Conservation (phyloP, 2,888 invertebrate genomes). For the Erebia ligea region DNA sequence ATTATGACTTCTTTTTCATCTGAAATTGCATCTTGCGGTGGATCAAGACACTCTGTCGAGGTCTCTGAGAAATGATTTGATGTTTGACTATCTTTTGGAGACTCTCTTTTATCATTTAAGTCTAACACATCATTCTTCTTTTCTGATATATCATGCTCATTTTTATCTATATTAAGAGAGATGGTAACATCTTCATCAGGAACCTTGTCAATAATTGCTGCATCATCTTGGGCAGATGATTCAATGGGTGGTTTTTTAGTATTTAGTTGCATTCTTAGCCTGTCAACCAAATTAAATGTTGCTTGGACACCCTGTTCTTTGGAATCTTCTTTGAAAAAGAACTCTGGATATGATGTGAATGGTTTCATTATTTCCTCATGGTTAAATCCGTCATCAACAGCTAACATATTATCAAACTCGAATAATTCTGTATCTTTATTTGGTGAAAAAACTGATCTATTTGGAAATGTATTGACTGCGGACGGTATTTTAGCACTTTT, state of each 20-base stretch:
- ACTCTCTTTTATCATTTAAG: conserved; percentile 44
- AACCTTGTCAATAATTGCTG: conserved; percentile 52
- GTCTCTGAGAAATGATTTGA: conserved; percentile 51
- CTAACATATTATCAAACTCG: conserved; percentile 84
- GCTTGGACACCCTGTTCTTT: conserved; percentile 92
- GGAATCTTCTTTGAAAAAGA: conserved; percentile 89
- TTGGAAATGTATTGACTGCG: conserved; percentile 69
- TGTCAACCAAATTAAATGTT: conserved; percentile 92
- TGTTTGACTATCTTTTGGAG: conserved; percentile 48
- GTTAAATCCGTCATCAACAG: conserved; percentile 86
- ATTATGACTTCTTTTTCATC: conserved; percentile 49
- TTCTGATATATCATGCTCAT: conserved; percentile 53
- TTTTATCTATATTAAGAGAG: conserved; percentile 50
- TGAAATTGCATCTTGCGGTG: conserved; percentile 44
- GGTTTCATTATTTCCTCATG: conserved; percentile 86
- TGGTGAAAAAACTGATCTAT: conserved; percentile 88
- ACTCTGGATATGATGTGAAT: conserved; percentile 86
- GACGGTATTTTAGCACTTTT: conserved; percentile 79
- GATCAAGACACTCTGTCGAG: conserved; percentile 42
- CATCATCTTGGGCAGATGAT: conserved; percentile 69
- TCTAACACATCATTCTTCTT: conserved; percentile 47
- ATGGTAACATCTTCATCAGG: conserved; percentile 53
- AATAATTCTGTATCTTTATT: conserved; percentile 86
- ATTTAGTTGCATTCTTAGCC: conserved; percentile 88
- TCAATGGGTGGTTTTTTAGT: conserved; percentile 85